Conservation (phyloP, 2,797 vertebrate species). For the Gallinago solitaria region DNA sequence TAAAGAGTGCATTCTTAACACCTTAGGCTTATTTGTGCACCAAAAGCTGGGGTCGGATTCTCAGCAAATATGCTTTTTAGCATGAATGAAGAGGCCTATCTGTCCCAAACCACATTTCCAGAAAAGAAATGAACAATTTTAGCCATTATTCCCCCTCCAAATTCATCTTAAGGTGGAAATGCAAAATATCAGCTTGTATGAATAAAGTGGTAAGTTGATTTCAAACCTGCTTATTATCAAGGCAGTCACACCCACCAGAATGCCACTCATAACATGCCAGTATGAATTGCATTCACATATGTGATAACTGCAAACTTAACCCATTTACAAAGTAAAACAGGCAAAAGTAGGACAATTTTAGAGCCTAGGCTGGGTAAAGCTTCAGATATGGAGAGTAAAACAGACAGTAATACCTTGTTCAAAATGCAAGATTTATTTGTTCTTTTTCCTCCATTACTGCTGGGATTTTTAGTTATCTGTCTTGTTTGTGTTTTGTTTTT, state of each 20-base stretch:
- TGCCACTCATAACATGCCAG: background rate
- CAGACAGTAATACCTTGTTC: background rate
- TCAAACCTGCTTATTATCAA: background rate
- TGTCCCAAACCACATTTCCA: background rate
- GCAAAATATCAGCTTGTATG: background rate
- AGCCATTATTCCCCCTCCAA: background rate
- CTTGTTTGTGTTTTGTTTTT: background rate
- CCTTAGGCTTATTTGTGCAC: background rate
- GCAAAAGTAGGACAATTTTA: background rate
- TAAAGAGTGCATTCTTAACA: background rate
- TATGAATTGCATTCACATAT: background rate
- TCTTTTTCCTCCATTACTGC: background rate
- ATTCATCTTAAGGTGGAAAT: background rate
- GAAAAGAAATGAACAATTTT: background rate
- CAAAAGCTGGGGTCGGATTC: background rate
- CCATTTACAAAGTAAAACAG: background rate
- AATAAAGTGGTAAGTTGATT: background rate
- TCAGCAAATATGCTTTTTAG: background rate
- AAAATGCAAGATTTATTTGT: background rate
- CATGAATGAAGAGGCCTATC: background rate
- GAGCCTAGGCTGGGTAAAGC: background rate
- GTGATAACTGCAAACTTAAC: background rate
- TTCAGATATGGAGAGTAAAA: background rate
- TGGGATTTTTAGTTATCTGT: background rate
- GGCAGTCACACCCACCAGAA: background rate